These are phyloP conservation scores for Thalassoma bifasciatum DNA, from an alignment of 2,113 vertebrate species.

Conservation along the genomic window DNA sequence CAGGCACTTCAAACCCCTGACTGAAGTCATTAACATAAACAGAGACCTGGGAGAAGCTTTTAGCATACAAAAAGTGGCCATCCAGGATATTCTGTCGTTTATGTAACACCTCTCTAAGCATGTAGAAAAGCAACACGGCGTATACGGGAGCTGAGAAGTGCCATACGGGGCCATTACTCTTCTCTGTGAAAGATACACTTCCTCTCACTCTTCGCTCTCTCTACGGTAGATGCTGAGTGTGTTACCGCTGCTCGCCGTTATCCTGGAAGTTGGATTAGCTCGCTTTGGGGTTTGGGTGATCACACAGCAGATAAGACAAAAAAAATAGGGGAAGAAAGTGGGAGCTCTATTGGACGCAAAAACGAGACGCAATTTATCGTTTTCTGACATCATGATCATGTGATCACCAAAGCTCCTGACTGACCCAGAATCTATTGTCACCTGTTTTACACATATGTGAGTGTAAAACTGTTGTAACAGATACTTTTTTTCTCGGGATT, in stretches of 20 bases:
- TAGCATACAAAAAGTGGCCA: conserved; percentile 64
- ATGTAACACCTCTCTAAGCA: conserved; percentile 58
- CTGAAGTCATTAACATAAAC: conserved; percentile 73
- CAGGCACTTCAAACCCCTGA: conserved; percentile 63
- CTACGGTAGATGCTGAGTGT: conserved; percentile 3
- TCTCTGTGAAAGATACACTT: conserved; percentile 42
- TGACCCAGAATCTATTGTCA: no score
- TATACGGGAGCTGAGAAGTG: conserved; percentile 40
- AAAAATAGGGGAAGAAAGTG: conserved; percentile 22
- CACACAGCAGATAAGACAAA: conserved; percentile 31
- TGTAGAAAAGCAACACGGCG: conserved; percentile 44
- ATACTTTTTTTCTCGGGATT: no score
- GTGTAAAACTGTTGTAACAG: no score
- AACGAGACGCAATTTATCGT: no score
- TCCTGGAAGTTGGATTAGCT: conserved; percentile 5
- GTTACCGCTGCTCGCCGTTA: neutral
- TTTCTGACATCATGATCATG: no score
- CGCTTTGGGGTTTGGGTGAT: conserved; percentile 20
- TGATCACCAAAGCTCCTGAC: no score
- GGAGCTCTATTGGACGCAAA: neutral
- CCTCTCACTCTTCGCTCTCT: conserved; percentile 35
- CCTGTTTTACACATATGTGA: no score
- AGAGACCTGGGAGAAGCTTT: conserved; percentile 69
- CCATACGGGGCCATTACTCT: conserved; percentile 46
- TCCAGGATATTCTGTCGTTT: conserved; percentile 58